A percentile compares a stretch with the other conserved stretches of the same genome.
Conservation (phyloP, 2,888 invertebrate species). For the Agrochola macilenta region DNA sequence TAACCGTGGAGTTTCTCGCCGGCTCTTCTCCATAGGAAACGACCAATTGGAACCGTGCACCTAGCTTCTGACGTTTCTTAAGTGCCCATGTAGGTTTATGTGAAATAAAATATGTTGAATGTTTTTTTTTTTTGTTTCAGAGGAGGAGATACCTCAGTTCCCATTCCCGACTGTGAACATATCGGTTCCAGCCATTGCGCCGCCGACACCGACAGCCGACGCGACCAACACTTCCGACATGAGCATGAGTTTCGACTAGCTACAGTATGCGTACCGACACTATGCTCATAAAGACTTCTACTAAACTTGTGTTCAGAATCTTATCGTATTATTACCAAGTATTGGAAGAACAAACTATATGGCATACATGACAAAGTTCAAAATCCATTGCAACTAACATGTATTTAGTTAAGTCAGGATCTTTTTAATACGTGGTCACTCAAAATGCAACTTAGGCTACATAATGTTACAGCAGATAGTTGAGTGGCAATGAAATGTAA, state of each 20-base stretch:
- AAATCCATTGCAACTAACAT: not conserved
- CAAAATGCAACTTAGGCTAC: not conserved
- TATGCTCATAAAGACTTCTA: not conserved
- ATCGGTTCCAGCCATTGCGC: constrained; percentile 67
- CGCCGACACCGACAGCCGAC: constrained; percentile 65
- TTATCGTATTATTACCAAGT: not conserved
- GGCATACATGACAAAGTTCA: not conserved
- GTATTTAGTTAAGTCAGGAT: not conserved
- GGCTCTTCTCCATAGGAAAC: too few relatives aligned
- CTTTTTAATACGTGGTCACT: not conserved
- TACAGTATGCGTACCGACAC: not conserved
- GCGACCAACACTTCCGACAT: constrained; percentile 84
- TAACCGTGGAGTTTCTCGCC: too few relatives aligned
- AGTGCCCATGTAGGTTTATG: not conserved
- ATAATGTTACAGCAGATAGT: not conserved
- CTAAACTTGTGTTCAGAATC: not conserved
- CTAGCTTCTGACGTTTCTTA: too few relatives aligned
- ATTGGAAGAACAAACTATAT: not conserved
- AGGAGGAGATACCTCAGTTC: constrained; percentile 87
- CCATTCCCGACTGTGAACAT: constrained; percentile 83
- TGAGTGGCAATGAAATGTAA: not conserved
- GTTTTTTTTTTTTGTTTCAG: constrained; percentile 69
- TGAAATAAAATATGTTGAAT: not conserved
- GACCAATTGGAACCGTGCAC: too few relatives aligned
- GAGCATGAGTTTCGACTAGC: constrained; percentile 89